Evolutionary conservation across 2,888 invertebrate species (phyloP), one percentile per base, ranked within the genome.

Genomic region (Biston stratarius): DNA sequence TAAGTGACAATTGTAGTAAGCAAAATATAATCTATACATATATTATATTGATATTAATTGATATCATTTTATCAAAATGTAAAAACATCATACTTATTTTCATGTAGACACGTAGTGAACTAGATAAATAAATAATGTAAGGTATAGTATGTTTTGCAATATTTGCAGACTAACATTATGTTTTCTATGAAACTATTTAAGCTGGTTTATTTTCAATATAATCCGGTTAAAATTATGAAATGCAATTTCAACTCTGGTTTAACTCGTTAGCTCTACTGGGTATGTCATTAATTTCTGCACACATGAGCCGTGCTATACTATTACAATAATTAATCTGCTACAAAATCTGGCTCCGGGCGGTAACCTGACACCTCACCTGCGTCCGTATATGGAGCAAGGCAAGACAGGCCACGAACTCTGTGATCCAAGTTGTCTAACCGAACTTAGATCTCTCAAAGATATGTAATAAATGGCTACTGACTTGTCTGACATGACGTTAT

Each of bases 311-410:
- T 59, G 58, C 55, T 55, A 59, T 59, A 42, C 15, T 55, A 44
- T 55, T 63, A 56, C 56, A 40, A 56, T 63, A 60, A 68, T 68
- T 56, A 64, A 68, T 64, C 42, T 52, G 53, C 57, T 34, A 42
- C 66, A 66, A 61, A 67, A 59, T 48, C 62, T 52, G 36, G 57
- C 66, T 52, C 24, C 24, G 38, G 53, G 67, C 67, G 14, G 40
- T 38, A 63, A 68, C 63, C 67, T 63, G 63, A 60, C 55, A 63
- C 51, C 40, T 55, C 55, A 66, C 73, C 67, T 73, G 73, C 57
- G 45, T 56, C 44, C 14, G 34, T n/a, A 71, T 71, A 67, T 71
- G 62, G 73, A 69, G 70, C 71, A 63, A 74, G 73, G 73, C 61
- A 47, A 64, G 34, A 67, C 67, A n/a, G 42, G 70, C 36, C 73